These are phyloP conservation scores for Phataginus tetradactyla DNA, from an alignment of 2,797 vertebrate species.

Conservation along the genomic window DNA sequence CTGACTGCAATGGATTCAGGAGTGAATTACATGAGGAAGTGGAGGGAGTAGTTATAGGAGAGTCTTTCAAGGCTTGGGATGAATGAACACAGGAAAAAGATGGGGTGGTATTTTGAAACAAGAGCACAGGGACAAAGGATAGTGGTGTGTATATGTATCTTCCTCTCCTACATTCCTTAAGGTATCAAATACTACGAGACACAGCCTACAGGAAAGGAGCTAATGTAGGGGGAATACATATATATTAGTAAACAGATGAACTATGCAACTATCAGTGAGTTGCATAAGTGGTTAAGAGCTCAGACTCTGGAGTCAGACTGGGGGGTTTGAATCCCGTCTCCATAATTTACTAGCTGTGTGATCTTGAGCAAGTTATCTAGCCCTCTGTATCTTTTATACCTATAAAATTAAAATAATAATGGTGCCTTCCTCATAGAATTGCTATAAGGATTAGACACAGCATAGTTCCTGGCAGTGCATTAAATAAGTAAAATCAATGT, in stretches of 20 bases:
- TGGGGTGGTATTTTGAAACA: not conserved
- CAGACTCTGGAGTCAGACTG: not conserved
- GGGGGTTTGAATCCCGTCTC: not conserved
- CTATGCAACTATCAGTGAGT: not conserved
- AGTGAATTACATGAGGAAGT: not conserved
- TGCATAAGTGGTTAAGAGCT: not conserved
- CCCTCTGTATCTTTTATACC: not conserved
- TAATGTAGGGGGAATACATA: not conserved
- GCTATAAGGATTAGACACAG: not conserved
- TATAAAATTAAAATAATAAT: not conserved
- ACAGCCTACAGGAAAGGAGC: not conserved
- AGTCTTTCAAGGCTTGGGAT: not conserved
- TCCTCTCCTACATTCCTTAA: not conserved
- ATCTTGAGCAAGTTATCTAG: not conserved
- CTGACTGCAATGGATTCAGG: not conserved
- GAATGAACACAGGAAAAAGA: not conserved
- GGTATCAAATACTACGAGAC: not conserved
- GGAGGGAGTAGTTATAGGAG: not conserved
- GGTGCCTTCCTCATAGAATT: not conserved
- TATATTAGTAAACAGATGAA: not conserved
- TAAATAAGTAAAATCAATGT: slow-evolving; percentile 39
- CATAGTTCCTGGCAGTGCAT: not conserved
- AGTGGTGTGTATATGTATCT: no score
- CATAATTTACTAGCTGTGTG: not conserved
- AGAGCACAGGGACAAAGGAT: not conserved